Evolutionary conservation across 2,888 invertebrate genomes (phyloP), one percentile per base, ranked within the genome.

Genomic region (Amitus sp.): DNA sequence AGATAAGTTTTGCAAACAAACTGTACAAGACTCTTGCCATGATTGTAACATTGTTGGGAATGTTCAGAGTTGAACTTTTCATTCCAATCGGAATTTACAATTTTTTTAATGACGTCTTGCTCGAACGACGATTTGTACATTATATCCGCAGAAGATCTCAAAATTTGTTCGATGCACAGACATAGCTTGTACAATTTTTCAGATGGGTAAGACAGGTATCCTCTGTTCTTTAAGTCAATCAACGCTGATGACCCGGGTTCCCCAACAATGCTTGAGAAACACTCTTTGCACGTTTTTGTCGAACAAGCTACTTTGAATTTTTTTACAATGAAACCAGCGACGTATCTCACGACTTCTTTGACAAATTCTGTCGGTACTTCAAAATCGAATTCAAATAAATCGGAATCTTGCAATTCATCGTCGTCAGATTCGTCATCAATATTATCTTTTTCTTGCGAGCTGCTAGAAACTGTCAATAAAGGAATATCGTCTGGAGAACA

Each of bases 181-280:
- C 28, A 27, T 7, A 27, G 6, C 5, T 5, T 9, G 28, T 7
- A 40, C 40, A 40, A 15, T 13, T 40, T 13, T 40, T 40, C 3
- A 10, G 40, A 40, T 15, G 40, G 40, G 18, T 40, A 40, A 13
- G 40, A n/a, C 18, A 40, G 13, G 13, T n/a, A 40, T 15, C 40
- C 40, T n/a, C 40, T 9, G 18, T 40, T 40, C 13, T 40, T 40
- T 10, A 17, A 10, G 13, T 40, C 18, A 42, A 42, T 18, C 42
- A 42, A 13, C 6, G 19, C 9, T 13, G 42, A 42, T 42, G 42
- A 20, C 10, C 42, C 42, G 7, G 42, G 23, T n/a, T 42, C 17
- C 13, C 42, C 42, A n/a, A 17, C 42, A 42, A 42, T 42, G 18
- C 17, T 18, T 17, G 17, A n/a, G 15, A 42, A 13, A 13, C 15